Evolutionary conservation across 2,797 vertebrate genomes (phyloP).

Genomic region (Echiichthys vipera): DNA sequence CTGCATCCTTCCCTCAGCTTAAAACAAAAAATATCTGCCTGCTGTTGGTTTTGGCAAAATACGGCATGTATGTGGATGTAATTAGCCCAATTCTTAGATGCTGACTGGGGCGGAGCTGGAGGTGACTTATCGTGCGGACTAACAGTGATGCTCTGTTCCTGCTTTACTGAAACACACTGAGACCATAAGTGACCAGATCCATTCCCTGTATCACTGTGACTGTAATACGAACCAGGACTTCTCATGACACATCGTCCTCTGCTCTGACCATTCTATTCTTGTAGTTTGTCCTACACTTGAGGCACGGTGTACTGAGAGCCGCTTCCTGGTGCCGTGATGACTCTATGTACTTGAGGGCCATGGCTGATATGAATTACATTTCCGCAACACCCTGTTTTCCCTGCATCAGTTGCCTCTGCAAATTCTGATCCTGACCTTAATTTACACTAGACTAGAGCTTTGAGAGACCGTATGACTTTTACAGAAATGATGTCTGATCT

Average conservation of each 20-base stretch:
- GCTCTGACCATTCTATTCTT: conserved; percentile 12
- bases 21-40: conserved; percentile 23
- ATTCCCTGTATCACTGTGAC: conserved; percentile 40
- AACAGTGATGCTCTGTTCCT: conserved; percentile 44
- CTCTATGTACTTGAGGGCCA: conserved; percentile 15
- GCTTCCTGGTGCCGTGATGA: conserved; percentile 17
- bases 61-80: conserved; percentile 1
- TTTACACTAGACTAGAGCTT: background rate
- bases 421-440: background rate
- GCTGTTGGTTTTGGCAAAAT: conserved; percentile 28
- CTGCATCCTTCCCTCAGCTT: conserved; percentile 17
- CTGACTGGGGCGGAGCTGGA: conserved; percentile 55
- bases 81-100: conserved; percentile 42
- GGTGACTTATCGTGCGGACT: conserved; percentile 56
- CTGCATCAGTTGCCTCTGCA: conserved; percentile 8
- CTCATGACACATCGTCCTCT: conserved; percentile 44
- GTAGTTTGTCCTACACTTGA: conserved; percentile 39
- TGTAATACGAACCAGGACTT: conserved; percentile 64
- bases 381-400: background rate
- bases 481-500: background rate
- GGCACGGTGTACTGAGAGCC: background rate
- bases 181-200: conserved; percentile 58
- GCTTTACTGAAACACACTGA: conserved; percentile 48
- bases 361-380: background rate
- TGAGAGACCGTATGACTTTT: background rate